Evolutionary conservation across 2,888 invertebrate genomes (phyloP).

Genomic region (Tipula confusa): DNA sequence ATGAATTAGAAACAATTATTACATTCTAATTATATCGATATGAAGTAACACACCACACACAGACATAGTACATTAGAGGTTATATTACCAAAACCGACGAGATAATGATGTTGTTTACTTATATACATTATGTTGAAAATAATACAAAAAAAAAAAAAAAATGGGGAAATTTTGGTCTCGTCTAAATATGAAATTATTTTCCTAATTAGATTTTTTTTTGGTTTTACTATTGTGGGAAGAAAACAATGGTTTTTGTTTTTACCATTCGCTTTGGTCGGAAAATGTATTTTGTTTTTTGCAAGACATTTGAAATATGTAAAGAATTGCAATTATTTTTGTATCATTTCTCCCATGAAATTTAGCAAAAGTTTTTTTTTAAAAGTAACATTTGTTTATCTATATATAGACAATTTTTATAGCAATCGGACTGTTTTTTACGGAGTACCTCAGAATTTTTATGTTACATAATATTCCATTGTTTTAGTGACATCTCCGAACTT

Average conservation of each 20-base stretch:
- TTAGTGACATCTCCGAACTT: too few species aligned
- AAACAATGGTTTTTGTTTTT: neutral
- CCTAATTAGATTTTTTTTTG: neutral
- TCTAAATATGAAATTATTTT: neutral
- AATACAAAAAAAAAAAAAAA: neutral
- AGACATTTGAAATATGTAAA: too few species aligned
- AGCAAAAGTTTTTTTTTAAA: too few species aligned
- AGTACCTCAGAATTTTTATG: too few species aligned
- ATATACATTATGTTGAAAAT: neutral
- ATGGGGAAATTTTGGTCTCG: neutral
- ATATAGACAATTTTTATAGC: too few species aligned
- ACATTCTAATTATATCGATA: conserved; percentile 15
- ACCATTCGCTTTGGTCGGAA: too few species aligned
- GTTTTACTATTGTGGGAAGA: neutral
- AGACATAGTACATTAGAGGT: neutral
- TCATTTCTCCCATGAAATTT: too few species aligned
- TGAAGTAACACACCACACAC: neutral
- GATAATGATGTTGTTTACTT: neutral
- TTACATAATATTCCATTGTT: too few species aligned
- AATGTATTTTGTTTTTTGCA: too few species aligned
- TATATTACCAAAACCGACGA: neutral
- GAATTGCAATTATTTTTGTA: too few species aligned
- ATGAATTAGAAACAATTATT: conserved; percentile 25
- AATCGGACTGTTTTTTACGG: too few species aligned
- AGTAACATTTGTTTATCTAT: too few species aligned